phyloP scores from a whole-genome alignment of 2,888 invertebrate species.

The Halictus quadricinctus region DNA sequence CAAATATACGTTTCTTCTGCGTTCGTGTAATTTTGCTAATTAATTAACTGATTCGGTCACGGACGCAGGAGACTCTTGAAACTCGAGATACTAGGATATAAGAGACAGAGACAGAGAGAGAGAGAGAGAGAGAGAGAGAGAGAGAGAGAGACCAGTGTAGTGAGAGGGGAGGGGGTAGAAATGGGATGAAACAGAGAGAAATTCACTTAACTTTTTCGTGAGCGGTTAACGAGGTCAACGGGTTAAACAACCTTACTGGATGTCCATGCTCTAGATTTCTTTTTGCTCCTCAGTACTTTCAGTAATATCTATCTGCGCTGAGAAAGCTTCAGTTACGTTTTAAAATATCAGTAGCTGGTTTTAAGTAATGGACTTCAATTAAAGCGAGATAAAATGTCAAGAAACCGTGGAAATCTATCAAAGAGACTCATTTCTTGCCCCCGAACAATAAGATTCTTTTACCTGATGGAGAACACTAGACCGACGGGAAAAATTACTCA shows the following conservation, averaged over 20 bases:
- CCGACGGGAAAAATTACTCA: conserved; percentile 37
- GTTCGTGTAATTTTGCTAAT: conserved; percentile 64
- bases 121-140: neutral
- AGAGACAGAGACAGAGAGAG: neutral
- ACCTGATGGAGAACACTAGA: neutral
- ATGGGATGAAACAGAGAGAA: conserved; percentile 55
- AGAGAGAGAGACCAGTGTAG: neutral
- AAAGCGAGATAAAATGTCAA: conserved; percentile 42
- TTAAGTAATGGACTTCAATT: conserved; percentile 57
- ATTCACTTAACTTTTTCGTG: conserved; percentile 66
- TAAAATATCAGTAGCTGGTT: conserved; percentile 46
- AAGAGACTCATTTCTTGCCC: conserved; percentile 12
- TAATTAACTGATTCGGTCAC: conserved; percentile 61
- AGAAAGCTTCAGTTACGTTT: conserved; percentile 27
- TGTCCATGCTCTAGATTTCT: conserved; percentile 56
- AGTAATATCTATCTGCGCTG: conserved; percentile 36
- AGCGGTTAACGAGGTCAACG: conserved; percentile 64
- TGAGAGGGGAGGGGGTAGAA: neutral
- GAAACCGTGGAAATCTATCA: conserved; percentile 34
- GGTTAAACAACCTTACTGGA: conserved; percentile 63
- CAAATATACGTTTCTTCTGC: conserved; percentile 53
- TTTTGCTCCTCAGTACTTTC: conserved; percentile 51
- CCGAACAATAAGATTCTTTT: conserved; percentile 17
- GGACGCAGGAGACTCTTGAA: conserved; percentile 39
- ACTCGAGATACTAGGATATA: conserved; percentile 32